Conservation (phyloP, 2,888 invertebrate genomes). For the Drosophila pseudotakahashii region DNA sequence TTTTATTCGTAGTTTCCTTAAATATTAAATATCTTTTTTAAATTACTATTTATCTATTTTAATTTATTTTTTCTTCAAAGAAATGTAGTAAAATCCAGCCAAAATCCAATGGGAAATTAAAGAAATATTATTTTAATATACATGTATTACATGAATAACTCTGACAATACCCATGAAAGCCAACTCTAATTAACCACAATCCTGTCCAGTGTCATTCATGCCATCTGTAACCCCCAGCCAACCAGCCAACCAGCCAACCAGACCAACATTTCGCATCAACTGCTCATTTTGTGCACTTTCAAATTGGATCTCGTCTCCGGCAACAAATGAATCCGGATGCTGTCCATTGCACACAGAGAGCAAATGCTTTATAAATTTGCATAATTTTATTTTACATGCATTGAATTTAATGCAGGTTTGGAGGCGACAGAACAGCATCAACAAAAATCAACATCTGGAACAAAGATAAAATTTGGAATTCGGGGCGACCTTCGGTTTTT, state of each 20-base stretch:
- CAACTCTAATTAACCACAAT: conserved; percentile 37
- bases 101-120: conserved; percentile 15
- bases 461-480: conserved; percentile 33
- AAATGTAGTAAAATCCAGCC: neutral
- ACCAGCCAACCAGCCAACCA: conserved; percentile 6
- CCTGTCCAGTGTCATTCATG: conserved; percentile 5
- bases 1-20: too few relatives aligned
- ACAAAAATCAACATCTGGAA: conserved; percentile 36
- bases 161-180: conserved; percentile 16
- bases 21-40: too few relatives aligned
- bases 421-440: conserved; percentile 5
- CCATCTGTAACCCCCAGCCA: conserved; percentile 9
- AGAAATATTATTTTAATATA: conserved; percentile 3
- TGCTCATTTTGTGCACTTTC: conserved; percentile 33
- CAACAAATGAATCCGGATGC: conserved; percentile 26
- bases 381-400: conserved; percentile 53
- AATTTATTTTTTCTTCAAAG: too few relatives aligned
- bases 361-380: conserved; percentile 44
- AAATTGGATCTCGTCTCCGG: conserved; percentile 33
- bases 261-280: conserved; percentile 23
- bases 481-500: conserved; percentile 28
- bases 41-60: too few relatives aligned
- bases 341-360: conserved; percentile 9
- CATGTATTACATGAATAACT: conserved; percentile 3
- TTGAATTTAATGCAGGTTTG: conserved; percentile 40